Evolutionary conservation across 2,797 vertebrate genomes (phyloP), one percentile per base, ranked within the genome.

Genomic region (Saxicola maurus): DNA sequence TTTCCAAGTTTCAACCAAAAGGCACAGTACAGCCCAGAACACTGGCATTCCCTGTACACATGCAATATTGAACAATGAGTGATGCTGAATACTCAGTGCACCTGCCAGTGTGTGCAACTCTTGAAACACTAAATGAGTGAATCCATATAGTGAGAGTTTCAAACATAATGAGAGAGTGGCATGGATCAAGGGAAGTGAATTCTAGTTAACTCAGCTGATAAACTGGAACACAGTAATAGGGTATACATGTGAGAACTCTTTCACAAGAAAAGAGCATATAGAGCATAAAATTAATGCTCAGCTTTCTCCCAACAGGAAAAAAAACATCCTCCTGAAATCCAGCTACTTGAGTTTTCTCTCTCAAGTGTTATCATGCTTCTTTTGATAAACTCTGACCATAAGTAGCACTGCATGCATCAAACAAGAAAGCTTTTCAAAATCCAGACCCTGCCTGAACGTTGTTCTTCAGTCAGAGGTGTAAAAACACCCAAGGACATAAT

Each of bases 121-220:
- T 87, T 92, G 93, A 96, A 94, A 92, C 79, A 84, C 85, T 61
- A 83, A 94, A 65, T 42, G 30, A 78, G 66, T 52, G 74, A 91
- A 96, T 91, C 40, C 28, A 96, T 84, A 95, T 28, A 86, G 55
- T 46, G 48, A 72, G 38, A 89, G 33, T 67, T 91, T 74, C 64
- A 85, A 86, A 82, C 16, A 25, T 30, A 88, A 43, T 0, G 0
- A 78, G 55, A 87, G 61, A 95, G 94, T 65, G 71, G 66, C 46
- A 66, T 13, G 11, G 95, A 96, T 96, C 73, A 65, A 97, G 96
- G 95, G 93, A 97, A 97, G 92, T 52, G 86, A 85, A 74, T 83
- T 95, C 91, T 86, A 91, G 42, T 87, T 95, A 96, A 61, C 91
- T 91, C 95, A 96, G 64, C 68, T 69, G 91, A 91, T 92, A 90